phyloP scores from a whole-genome alignment of 2,888 invertebrate genomes.

The Patella caerulea region DNA sequence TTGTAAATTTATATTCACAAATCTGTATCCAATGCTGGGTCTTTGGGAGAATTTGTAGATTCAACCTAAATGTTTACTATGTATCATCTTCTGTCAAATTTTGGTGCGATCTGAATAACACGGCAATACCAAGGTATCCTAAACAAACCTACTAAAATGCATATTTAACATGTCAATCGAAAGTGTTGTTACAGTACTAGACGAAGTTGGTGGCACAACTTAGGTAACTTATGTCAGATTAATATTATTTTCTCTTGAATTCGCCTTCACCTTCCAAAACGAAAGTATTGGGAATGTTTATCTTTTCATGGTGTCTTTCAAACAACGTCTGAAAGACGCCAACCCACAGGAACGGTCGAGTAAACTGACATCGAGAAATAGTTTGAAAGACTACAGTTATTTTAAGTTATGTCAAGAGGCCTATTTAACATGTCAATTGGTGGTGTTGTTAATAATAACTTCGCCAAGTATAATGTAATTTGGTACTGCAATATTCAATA shows the following conservation, averaged over 20 bases:
- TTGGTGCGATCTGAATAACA: too few species aligned
- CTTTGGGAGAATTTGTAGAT: too few species aligned
- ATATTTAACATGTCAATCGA: neutral
- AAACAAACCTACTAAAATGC: neutral
- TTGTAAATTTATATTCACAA: too few species aligned
- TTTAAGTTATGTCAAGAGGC: neutral
- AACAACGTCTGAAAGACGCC: neutral
- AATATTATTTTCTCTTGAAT: neutral
- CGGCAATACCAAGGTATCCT: neutral
- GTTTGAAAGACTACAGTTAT: neutral
- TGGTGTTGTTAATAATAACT: neutral
- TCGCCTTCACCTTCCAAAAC: neutral
- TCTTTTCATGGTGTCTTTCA: neutral
- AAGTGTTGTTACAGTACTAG: neutral
- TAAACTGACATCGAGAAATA: neutral
- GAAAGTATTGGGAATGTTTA: neutral
- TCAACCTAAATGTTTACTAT: too few species aligned
- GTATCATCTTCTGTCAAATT: too few species aligned
- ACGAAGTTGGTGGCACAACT: conserved; percentile 3
- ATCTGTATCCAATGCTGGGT: too few species aligned
- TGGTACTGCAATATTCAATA: too few species aligned
- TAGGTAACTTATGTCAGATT: neutral
- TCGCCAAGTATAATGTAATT: too few species aligned
- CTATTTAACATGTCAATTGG: neutral
- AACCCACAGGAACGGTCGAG: neutral